Conservation (phyloP, 2,113 vertebrate genomes). For the Diadophis punctatus region DNA sequence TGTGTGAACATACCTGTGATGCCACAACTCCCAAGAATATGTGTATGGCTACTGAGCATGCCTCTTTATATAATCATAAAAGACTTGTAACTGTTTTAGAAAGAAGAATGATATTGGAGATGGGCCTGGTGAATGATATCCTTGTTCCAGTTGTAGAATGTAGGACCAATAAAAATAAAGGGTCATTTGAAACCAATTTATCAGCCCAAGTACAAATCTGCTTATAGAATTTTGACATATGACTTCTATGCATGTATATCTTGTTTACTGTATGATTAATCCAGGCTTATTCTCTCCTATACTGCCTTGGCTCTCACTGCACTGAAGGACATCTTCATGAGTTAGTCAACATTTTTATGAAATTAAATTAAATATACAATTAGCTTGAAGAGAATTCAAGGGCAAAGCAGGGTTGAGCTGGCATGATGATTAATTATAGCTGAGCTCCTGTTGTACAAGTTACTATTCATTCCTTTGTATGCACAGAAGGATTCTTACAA, state of each 20-base stretch:
- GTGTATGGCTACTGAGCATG: neutral
- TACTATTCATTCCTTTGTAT: slow-evolving; percentile 7
- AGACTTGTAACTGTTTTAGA: neutral
- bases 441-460: neutral
- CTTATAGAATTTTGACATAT: slow-evolving; percentile 10
- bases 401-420: slow-evolving; percentile 34
- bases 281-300: neutral
- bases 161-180: neutral
- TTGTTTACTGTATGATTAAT: slow-evolving; percentile 25
- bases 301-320: neutral
- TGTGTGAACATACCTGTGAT: neutral
- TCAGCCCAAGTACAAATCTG: slow-evolving; percentile 5
- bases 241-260: slow-evolving; percentile 9
- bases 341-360: slow-evolving; percentile 33
- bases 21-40: too few relatives aligned
- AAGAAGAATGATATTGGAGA: neutral
- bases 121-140: neutral
- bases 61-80: neutral
- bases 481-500: neutral
- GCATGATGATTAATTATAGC: slow-evolving; percentile 27
- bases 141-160: neutral
- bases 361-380: slow-evolving; percentile 36
- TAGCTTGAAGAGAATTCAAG: slow-evolving; percentile 21
- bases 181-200: neutral
- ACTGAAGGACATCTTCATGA: slow-evolving; percentile 19